phyloP scores from a whole-genome alignment of 2,113 vertebrate genomes.

The Sprattus sprattus region DNA sequence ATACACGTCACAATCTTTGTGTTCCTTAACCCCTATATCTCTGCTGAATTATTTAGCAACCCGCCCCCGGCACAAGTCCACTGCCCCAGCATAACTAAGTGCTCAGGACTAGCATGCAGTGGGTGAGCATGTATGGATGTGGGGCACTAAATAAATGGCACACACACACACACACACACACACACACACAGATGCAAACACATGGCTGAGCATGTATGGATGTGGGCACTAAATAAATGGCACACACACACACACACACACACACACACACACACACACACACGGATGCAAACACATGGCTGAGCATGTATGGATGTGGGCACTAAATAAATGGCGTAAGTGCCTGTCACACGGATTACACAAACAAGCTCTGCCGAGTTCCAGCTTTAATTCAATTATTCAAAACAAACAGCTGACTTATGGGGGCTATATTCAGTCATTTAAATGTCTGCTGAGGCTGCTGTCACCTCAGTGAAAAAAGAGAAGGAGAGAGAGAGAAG shows the following conservation, averaged over 20 bases:
- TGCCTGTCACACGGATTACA: not conserved
- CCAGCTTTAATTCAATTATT: constrained; percentile 7
- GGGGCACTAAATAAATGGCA: too few species aligned
- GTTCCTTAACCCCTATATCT: constrained; percentile 9
- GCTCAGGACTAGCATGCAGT: not conserved
- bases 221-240: too few species aligned
- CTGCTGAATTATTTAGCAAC: constrained; percentile 3
- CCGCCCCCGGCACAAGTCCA: not conserved
- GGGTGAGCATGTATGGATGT: too few species aligned
- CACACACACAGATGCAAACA: too few species aligned
- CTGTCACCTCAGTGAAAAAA: not conserved
- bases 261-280: too few species aligned
- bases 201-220: too few species aligned
- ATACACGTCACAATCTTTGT: not conserved
- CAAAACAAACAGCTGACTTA: not conserved
- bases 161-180: too few species aligned
- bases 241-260: too few species aligned
- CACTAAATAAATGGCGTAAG: constrained; percentile 2
- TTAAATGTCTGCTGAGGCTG: not conserved
- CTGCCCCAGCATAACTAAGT: not conserved
- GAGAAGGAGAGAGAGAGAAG: not conserved
- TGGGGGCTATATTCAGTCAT: not conserved
- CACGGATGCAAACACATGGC: too few species aligned
- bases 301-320: too few species aligned
- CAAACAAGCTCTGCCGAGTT: not conserved